Evolutionary conservation across 2,888 invertebrate species (phyloP).

Genomic region (Phasia obesa): DNA sequence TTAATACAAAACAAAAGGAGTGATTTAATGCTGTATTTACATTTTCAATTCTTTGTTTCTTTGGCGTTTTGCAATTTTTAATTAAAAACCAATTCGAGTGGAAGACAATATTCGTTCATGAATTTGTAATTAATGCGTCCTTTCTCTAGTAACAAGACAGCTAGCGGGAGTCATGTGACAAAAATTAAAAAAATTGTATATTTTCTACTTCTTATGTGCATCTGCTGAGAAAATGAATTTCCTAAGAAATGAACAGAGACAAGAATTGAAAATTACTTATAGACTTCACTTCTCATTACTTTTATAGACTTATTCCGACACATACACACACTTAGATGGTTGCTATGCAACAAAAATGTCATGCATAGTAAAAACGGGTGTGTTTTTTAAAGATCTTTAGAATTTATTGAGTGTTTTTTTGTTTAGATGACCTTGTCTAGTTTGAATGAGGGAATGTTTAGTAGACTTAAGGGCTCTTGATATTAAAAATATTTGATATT

Average conservation of each 20-base stretch:
- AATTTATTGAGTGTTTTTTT: no score
- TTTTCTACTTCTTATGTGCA: constrained; percentile 7
- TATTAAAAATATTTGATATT: no score
- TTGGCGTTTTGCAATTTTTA: constrained; percentile 53
- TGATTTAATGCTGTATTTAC: constrained; percentile 7
- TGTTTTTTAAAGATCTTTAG: no score
- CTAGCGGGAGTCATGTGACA: constrained; percentile 22
- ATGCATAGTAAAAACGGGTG: no score
- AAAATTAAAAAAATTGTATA: constrained; percentile 33
- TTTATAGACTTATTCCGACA: background rate
- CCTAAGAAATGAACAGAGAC: constrained; percentile 44
- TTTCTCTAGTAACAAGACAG: constrained; percentile 23
- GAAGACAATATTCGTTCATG: constrained; percentile 60
- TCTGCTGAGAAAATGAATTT: constrained; percentile 31
- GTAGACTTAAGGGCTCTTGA: no score
- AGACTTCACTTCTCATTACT: constrained; percentile 22
- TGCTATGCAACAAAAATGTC: no score
- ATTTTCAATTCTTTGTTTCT: constrained; percentile 41
- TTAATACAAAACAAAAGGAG: background rate
- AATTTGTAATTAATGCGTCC: constrained; percentile 64
- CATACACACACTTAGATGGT: background rate
- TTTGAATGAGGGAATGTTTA: no score
- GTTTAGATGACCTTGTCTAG: no score
- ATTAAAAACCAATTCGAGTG: constrained; percentile 68
- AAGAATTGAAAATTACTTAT: constrained; percentile 56